These are phyloP conservation scores for Menura novaehollandiae DNA, from an alignment of 2,113 vertebrate species.

Conservation along the genomic window DNA sequence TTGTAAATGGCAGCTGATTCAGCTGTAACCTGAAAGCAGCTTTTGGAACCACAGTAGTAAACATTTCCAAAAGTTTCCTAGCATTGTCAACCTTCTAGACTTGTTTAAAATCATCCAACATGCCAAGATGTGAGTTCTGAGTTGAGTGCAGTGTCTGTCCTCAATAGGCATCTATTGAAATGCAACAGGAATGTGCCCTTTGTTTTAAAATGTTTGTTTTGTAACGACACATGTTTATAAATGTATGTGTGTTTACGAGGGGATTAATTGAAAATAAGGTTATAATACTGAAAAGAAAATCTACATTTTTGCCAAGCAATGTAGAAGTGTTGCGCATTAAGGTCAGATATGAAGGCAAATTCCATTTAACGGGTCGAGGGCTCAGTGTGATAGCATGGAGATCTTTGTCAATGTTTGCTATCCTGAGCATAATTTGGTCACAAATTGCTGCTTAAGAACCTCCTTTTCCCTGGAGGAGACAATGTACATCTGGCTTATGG, in stretches of 20 bases:
- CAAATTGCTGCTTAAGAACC: not conserved
- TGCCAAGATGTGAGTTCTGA: not conserved
- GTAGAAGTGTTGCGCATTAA: not conserved
- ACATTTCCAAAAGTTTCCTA: not conserved
- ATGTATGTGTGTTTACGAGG: not conserved
- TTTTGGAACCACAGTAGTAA: not conserved
- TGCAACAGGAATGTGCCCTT: not conserved
- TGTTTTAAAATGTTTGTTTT: not conserved
- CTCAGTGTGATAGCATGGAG: not conserved
- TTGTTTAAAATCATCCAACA: not conserved
- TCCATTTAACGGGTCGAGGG: not conserved
- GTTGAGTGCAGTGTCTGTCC: not conserved
- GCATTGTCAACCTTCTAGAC: not conserved
- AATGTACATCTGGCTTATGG: not conserved
- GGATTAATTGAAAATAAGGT: not conserved
- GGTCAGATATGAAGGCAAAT: not conserved
- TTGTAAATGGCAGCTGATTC: constrained; percentile 14
- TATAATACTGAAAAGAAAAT: not conserved
- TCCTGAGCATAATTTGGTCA: not conserved
- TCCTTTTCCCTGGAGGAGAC: not conserved
- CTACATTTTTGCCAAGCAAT: not conserved
- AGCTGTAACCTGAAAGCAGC: not conserved
- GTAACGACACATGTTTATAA: not conserved
- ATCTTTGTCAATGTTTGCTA: not conserved
- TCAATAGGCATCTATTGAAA: not conserved